Evolutionary conservation across 2,888 invertebrate genomes (phyloP).

Genomic region (Lucinisca nassula): DNA sequence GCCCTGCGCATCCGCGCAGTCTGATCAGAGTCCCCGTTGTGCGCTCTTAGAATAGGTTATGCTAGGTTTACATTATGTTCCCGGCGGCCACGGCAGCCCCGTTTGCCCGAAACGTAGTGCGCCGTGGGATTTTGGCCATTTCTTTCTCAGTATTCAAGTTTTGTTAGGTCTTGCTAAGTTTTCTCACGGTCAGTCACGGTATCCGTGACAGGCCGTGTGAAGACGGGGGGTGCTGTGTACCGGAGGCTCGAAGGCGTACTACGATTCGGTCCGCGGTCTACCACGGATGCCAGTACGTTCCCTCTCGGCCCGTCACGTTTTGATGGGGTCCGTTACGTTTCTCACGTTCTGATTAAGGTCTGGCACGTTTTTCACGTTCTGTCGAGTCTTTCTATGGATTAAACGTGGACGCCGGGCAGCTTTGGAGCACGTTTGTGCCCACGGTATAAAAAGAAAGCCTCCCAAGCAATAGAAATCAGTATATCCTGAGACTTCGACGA

Average conservation of each 20-base stretch:
- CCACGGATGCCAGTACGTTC: neutral
- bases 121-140: neutral
- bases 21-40: too few relatives aligned
- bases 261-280: neutral
- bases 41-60: too few relatives aligned
- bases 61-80: constrained; percentile 1
- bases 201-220: neutral
- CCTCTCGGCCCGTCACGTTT: neutral
- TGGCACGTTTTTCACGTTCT: neutral
- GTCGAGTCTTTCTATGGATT: neutral
- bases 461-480: too few relatives aligned
- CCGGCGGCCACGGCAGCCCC: neutral
- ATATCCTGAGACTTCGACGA: too few relatives aligned
- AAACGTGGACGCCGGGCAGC: too few relatives aligned
- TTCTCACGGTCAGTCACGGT: neutral
- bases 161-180: neutral
- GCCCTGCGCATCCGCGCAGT: too few relatives aligned
- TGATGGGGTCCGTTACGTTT: neutral
- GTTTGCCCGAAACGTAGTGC: neutral
- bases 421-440: too few relatives aligned
- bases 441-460: too few relatives aligned
- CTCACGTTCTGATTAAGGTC: neutral
- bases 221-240: neutral
- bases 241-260: neutral
- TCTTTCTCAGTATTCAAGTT: neutral